Base-by-base conservation (phyloP, 2,888 invertebrate species). In the Agrotis clavis region DNA sequence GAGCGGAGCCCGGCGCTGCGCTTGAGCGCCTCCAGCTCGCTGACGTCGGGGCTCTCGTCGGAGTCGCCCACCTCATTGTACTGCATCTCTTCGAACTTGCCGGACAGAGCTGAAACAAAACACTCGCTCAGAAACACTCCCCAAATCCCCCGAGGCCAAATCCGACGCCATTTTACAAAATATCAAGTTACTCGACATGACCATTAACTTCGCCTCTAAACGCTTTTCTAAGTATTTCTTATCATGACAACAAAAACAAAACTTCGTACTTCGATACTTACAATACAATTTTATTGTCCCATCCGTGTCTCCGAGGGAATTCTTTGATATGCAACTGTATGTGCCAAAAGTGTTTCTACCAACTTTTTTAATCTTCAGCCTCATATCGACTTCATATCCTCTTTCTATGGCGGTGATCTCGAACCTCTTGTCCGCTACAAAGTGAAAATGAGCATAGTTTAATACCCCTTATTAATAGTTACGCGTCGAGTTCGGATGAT, bases 321-420 rank as follows among this genome's bases (percentile, higher is more conserved):
- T 98, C 92, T 98, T 98, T 77, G 97, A 97, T 90, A 98, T 97
- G 94, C 98, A 98, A 92, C 97, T 97, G 93, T 97, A 98, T 73
- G 97, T 97, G 71, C 97, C 97, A 87, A 97, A 98, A 90, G 97
- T 97, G 68, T 94, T 92, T 74, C 95, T 92, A 65, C 96, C 95
- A 71, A 98, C 97, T 87, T 97, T 96, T 88, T 97, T 97, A 86
- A 98, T 97, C 88, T 97, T 97, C 86, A 98, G 94, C 90, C 97
- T 97, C 98, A 98, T 98, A 89, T 97, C 97, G 77, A 97, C 97
- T 91, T 97, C 97, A 94, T 98, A 98, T 13, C 97, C 97, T 90
- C 96, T 97, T 87, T 97, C 97, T 78, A 96, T 87, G 25, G 97
- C 95, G 60, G 91, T 91, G 76, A 96, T 95, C 86, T 96, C 96